Evolutionary conservation across 2,888 invertebrate species (phyloP), one percentile per base, ranked within the genome.

Genomic region (Phyllotreta cruciferae): DNA sequence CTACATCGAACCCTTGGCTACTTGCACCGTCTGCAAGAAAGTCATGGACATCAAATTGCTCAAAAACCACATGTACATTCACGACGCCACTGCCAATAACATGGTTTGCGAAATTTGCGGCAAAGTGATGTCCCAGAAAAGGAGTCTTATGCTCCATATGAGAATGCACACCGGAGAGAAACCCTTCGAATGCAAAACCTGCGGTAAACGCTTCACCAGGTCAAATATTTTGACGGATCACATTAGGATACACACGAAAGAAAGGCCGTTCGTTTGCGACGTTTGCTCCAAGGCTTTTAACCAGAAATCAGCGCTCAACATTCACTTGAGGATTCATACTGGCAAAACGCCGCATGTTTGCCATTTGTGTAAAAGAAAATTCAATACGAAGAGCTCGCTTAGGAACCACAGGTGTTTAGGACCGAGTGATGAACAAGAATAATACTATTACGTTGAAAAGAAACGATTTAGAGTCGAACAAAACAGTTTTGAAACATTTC

Each of bases 61-160:
- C 49, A 56, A 61, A 9, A 45, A 60, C 3, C 71, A 73, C 50
- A 66, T 65, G 66, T 65, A 62, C 57, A 64, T 66, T 38, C 56
- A 60, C 34, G 66, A 62, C 0, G 60, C 63, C 39, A 62, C 52
- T 5, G 66, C 66, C n/a, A 61, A 55, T 7, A 64, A 58, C 34
- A 56, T 60, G 1, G 60, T 69, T 9, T 82, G 81, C 60, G 78
- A 80, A 65, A 77, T 78, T 35, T 77, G 79, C 58, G 80, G 82
- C 73, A 53, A 57, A 13, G 53, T 62, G 2, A 56, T 69, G 4
- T 62, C 69, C 10, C 68, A 67, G 42, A 68, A 57, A 34, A 56
- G 53, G 35, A 52, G 58, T 38, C 42, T 68, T 7, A 64, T 44
- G 34, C 58, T 60, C 36, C 69, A 66, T 34, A 47, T 70, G 14